Conservation (phyloP, 2,797 vertebrate genomes). For the Coregonus sp. region DNA sequence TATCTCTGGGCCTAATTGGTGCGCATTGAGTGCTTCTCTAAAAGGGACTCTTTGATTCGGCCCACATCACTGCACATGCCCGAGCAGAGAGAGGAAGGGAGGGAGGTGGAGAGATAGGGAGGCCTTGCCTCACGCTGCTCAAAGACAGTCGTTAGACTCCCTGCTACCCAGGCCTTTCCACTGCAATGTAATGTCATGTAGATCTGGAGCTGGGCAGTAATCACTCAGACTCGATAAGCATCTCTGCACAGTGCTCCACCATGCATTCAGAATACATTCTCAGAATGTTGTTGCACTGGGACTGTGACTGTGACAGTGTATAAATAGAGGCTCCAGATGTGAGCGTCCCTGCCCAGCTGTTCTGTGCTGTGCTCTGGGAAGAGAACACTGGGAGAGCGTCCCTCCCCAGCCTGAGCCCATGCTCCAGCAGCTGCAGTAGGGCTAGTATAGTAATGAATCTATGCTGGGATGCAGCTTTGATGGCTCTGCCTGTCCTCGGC, state of each 20-base stretch:
- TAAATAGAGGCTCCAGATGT: conserved; percentile 4
- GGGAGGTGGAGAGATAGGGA: background rate
- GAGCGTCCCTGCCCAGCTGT: too few species aligned
- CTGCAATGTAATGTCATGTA: too few species aligned
- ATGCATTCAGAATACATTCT: background rate
- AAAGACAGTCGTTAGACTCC: too few species aligned
- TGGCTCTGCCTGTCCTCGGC: background rate
- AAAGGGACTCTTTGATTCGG: conserved; percentile 1
- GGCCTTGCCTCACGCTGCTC: background rate
- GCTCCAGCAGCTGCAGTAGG: background rate
- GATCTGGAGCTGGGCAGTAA: too few species aligned
- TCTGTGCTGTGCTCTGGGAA: background rate
- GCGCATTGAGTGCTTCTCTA: background rate
- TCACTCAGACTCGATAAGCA: too few species aligned
- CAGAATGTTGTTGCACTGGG: background rate
- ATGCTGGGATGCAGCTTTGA: background rate
- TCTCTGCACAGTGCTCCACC: too few species aligned
- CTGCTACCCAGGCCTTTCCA: too few species aligned
- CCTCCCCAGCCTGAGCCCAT: background rate
- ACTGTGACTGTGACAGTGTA: background rate
- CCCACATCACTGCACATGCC: conserved; percentile 4
- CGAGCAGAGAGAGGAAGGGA: background rate
- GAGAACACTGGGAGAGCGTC: background rate
- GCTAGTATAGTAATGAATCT: too few species aligned
- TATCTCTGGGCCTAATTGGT: too few species aligned